Base-by-base conservation (phyloP, 23 tunicate species). In the Ciona savignyi region DNA sequence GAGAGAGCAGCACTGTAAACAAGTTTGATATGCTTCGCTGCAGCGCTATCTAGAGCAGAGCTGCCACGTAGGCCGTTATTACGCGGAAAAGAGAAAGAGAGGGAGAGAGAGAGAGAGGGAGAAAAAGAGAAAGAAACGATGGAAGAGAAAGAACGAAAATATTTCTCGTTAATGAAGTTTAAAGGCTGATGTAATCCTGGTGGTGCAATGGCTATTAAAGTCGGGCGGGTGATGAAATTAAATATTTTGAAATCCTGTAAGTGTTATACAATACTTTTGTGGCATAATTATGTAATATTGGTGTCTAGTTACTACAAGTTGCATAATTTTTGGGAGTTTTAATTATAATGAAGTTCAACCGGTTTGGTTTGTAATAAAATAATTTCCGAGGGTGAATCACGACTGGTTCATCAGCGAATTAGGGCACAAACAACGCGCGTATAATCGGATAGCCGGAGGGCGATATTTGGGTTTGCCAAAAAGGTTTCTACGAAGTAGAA, bases 1-100 rank as follows among this genome's bases (percentile, higher is more conserved):
- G 60, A 25, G 68, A 64, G 27, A 25, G 29, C 68, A n/a, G n/a
- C n/a, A 24, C 48, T 33, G 33, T 69, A 30, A 69, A 69, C 73
- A 69, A 69, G 73, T 69, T n/a, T 29, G 73, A 48, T 69, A 35
- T 51, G 73, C 73, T 31, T 26, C 73, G 73, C 2, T 69, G 73
- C 73, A 42, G 1, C 73, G 49, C 73, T 3, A 32, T 69, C 33
- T n/a, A 51, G 73, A 31, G 73, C 73, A 69, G 56, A 42, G 56
- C 15, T 42, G 56, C 56, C 56, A 42, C 56, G 56, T 42, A 42
- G 15, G 15, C 56, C 11, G 15, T 42, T 6, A 42, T 42, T 42
- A 15, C 56, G 56, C 56, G 56, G 56, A 9, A 15, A 42, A 15
- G 77, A 42, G 60, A 64, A 29, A 35, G 77, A 72, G 26, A 33